These are phyloP conservation scores for Desoria tigrina DNA, from an alignment of 2,888 invertebrate species.

Conservation along the genomic window DNA sequence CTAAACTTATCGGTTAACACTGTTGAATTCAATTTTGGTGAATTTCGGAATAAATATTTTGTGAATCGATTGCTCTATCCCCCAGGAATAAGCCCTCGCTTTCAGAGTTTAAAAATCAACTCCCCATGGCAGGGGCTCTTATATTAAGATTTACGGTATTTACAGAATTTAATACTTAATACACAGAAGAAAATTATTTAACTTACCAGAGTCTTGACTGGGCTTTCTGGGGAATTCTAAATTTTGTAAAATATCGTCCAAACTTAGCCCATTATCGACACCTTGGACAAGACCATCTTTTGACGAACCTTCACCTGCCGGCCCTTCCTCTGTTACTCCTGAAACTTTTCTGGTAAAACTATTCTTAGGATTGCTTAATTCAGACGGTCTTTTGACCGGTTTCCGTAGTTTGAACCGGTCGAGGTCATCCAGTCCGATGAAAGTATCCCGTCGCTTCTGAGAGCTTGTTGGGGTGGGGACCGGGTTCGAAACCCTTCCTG, in stretches of 20 bases:
- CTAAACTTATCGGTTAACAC: no score
- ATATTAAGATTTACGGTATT: no score
- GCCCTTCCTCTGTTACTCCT: background rate
- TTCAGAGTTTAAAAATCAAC: no score
- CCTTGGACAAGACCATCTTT: background rate
- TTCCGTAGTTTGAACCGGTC: background rate
- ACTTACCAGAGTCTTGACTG: slow-evolving; percentile 53
- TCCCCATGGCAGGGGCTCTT: no score
- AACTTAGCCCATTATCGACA: slow-evolving; percentile 1
- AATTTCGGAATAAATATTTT: no score
- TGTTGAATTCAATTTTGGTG: no score
- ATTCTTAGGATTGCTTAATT: background rate
- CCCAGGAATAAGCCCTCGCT: no score
- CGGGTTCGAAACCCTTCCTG: background rate
- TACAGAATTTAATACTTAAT: no score
- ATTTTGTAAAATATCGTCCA: slow-evolving; percentile 30
- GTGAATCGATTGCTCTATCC: no score
- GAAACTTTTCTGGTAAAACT: no score
- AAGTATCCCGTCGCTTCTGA: background rate
- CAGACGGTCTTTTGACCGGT: background rate
- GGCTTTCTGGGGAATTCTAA: slow-evolving; percentile 50
- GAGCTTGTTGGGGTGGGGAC: background rate
- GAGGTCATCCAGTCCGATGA: slow-evolving; percentile 5
- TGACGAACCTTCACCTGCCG: background rate
- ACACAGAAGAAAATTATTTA: no score